Evolutionary conservation across 2,113 vertebrate species (phyloP).

Genomic region (Mobula hypostoma): DNA sequence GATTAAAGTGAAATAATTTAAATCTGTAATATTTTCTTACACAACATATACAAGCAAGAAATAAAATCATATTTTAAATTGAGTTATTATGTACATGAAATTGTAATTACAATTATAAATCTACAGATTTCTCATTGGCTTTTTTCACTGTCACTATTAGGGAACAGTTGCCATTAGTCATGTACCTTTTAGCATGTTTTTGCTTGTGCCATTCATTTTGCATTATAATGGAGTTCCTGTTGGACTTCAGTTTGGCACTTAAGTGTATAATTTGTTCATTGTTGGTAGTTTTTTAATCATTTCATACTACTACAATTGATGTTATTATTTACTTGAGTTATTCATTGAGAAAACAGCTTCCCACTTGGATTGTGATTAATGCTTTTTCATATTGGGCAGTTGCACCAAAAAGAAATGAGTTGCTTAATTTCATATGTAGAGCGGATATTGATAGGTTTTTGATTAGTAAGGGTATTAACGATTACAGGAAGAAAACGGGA

Average conservation of each 20-base stretch:
- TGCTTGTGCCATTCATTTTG: neutral
- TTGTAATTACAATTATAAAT: neutral
- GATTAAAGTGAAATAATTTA: neutral
- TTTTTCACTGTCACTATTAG: neutral
- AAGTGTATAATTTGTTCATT: neutral
- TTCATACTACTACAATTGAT: neutral
- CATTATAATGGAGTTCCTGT: neutral
- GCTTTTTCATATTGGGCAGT: neutral
- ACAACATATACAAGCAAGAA: neutral
- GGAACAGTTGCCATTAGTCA: neutral
- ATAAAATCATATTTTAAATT: neutral
- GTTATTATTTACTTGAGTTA: neutral
- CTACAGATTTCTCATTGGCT: neutral
- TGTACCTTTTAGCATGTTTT: too few species aligned
- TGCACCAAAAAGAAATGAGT: neutral
- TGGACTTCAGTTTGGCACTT: neutral
- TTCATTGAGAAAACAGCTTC: neutral
- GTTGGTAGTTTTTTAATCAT: neutral
- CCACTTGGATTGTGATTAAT: neutral
- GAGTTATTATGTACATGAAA: too few species aligned
- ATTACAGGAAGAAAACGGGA: too few species aligned
- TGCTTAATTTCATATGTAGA: neutral
- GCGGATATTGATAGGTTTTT: too few species aligned
- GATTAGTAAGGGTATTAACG: too few species aligned
- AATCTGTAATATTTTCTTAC: neutral